Conservation (phyloP, 1,140 invertebrate genomes). For the Papilio dardanus region DNA sequence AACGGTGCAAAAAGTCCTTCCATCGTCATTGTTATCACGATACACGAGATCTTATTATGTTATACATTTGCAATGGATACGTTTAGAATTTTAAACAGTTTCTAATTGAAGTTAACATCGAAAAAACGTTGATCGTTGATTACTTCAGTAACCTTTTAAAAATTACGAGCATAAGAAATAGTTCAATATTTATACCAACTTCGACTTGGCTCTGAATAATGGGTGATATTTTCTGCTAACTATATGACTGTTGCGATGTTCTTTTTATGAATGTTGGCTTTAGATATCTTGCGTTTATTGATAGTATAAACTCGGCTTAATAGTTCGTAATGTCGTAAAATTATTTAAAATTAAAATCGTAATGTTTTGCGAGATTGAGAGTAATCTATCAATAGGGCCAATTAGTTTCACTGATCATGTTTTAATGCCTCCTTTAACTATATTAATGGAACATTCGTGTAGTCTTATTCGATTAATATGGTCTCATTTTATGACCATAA, state of each 20-base stretch:
- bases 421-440: not conserved
- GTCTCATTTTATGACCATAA: not conserved
- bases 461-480: not conserved
- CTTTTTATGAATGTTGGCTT: not conserved
- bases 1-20: not conserved
- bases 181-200: too few relatives aligned
- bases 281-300: too few relatives aligned
- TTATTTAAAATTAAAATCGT: too few relatives aligned
- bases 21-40: not conserved
- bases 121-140: not conserved
- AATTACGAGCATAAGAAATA: too few relatives aligned
- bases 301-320: too few relatives aligned
- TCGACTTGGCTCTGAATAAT: too few relatives aligned
- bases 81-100: not conserved
- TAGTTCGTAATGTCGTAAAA: too few relatives aligned
- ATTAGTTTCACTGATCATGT: not conserved
- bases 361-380: too few relatives aligned
- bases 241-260: too few relatives aligned
- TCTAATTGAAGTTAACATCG: not conserved
- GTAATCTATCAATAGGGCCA: not conserved
- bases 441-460: slow-evolving; percentile 6
- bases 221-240: too few relatives aligned
- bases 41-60: not conserved
- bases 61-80: slow-evolving; percentile 3
- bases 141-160: too few relatives aligned